Evolutionary conservation across 2,888 invertebrate genomes (phyloP).

Genomic region (Archips crataeganus): DNA sequence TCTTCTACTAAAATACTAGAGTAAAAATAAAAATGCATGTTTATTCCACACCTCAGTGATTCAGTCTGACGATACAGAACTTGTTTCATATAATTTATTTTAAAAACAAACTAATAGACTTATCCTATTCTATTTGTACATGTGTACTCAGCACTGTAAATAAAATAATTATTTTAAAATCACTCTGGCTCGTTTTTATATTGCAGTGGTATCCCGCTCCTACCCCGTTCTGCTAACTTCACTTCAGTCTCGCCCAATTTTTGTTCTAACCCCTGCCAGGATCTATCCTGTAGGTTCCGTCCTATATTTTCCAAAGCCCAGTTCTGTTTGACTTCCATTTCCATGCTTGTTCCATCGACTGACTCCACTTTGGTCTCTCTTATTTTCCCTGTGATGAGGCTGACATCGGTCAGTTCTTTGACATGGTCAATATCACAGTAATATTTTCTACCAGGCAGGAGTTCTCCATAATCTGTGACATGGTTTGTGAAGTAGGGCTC

Average conservation of each 20-base stretch:
- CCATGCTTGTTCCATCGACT: conserved; percentile 66
- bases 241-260: conserved; percentile 91
- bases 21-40: neutral
- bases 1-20: neutral
- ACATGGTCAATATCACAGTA: conserved; percentile 77
- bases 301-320: conserved; percentile 86
- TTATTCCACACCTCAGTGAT: neutral
- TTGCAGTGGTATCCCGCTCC: conserved; percentile 90
- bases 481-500: conserved; percentile 87
- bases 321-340: conserved; percentile 78
- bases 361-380: conserved; percentile 77
- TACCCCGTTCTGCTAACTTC: conserved; percentile 89
- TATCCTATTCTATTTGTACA: conserved; percentile 24
- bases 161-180: conserved; percentile 53
- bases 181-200: conserved; percentile 87
- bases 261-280: conserved; percentile 95
- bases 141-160: conserved; percentile 49
- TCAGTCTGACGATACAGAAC: neutral
- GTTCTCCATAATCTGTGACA: conserved; percentile 90
- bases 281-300: conserved; percentile 88
- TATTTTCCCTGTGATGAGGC: conserved; percentile 91
- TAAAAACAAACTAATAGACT: conserved; percentile 7
- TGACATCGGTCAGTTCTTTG: conserved; percentile 87
- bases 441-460: conserved; percentile 88
- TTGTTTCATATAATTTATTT: conserved; percentile 29